Conservation (phyloP, 2,797 vertebrate species). For the Buphagus erythrorhynchus region DNA sequence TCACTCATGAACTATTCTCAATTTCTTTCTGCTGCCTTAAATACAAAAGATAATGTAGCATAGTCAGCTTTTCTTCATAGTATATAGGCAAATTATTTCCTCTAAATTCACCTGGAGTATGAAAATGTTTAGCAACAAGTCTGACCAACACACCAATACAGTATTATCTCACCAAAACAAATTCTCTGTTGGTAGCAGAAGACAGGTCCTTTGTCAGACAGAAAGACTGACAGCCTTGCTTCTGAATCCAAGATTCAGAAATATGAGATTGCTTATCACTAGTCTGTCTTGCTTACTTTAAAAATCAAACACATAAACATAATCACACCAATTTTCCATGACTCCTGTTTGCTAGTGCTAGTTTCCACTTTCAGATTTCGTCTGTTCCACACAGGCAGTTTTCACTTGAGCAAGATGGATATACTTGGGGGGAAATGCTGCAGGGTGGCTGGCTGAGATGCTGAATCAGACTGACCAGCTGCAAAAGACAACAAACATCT, state of each 20-base stretch:
- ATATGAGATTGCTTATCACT: not conserved
- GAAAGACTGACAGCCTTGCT: not conserved
- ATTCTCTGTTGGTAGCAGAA: not conserved
- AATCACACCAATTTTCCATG: not conserved
- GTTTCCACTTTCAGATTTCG: not conserved
- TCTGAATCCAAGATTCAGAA: not conserved
- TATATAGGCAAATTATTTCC: not conserved
- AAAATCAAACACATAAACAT: not conserved
- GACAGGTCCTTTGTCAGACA: not conserved
- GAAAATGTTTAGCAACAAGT: not conserved
- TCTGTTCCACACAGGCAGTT: not conserved
- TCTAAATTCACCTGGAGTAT: not conserved
- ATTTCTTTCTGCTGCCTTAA: not conserved
- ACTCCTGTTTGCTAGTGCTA: not conserved
- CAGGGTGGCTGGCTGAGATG: not conserved
- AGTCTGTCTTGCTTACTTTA: not conserved
- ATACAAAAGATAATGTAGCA: not conserved
- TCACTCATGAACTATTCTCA: not conserved
- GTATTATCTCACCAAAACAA: not conserved
- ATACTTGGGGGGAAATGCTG: not conserved
- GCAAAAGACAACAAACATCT: not conserved
- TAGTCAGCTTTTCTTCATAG: not conserved
- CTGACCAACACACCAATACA: not conserved
- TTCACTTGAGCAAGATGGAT: not conserved
- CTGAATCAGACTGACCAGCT: not conserved